These are phyloP conservation scores for Chymomyza amoena DNA, from an alignment of 2,888 invertebrate genomes.

Conservation along the genomic window DNA sequence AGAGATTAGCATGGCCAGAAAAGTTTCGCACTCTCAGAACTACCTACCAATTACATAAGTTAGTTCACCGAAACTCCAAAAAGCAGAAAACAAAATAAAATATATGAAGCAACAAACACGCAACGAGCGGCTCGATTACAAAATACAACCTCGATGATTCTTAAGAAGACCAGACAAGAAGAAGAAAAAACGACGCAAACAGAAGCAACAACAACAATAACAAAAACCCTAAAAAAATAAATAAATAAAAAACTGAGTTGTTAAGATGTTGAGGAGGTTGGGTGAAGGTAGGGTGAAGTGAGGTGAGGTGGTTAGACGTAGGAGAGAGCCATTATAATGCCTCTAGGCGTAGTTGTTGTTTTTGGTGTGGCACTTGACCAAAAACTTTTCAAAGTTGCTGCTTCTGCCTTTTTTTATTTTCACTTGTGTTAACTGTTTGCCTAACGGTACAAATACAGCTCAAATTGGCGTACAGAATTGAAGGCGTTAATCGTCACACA, in stretches of 20 bases:
- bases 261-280: no score
- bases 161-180: not conserved
- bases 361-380: not conserved
- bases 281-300: no score
- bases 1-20: not conserved
- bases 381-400: constrained; percentile 26
- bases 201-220: constrained; percentile 20
- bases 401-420: constrained; percentile 66
- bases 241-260: constrained; percentile 11
- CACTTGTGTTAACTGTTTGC: constrained; percentile 70
- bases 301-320: no score
- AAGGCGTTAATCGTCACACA: constrained; percentile 60
- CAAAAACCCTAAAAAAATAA: constrained; percentile 42
- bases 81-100: not conserved
- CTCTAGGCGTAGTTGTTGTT: not conserved
- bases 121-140: not conserved
- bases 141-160: not conserved
- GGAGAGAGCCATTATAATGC: not conserved
- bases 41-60: constrained; percentile 62
- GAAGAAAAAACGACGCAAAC: constrained; percentile 35
- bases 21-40: not conserved
- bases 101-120: not conserved
- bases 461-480: constrained; percentile 68
- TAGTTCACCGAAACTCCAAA: constrained; percentile 18
- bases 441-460: constrained; percentile 60